Evolutionary conservation across 2,888 invertebrate species (phyloP).

Genomic region (Peribatodes rhomboidaria): DNA sequence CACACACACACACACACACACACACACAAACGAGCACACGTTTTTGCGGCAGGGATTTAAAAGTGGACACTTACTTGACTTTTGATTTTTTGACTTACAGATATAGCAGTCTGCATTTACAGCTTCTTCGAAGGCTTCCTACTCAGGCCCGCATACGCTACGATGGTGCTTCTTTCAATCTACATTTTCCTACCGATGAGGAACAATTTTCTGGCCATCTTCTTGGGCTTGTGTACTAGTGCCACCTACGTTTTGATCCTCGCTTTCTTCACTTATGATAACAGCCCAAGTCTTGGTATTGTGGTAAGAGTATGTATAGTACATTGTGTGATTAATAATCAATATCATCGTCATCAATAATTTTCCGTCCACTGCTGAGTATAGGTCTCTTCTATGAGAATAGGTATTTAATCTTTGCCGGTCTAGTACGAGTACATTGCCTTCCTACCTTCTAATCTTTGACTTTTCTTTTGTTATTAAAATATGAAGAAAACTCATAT

Average conservation of each 20-base stretch:
- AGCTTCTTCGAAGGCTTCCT: conserved; percentile 84
- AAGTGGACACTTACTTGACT: too few species aligned
- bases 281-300: conserved; percentile 62
- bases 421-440: too few species aligned
- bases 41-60: too few species aligned
- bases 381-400: too few species aligned
- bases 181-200: conserved; percentile 95
- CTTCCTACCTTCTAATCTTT: too few species aligned
- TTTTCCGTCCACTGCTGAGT: too few species aligned
- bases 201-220: conserved; percentile 89
- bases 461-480: too few species aligned
- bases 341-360: not conserved
- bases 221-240: conserved; percentile 90
- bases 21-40: too few species aligned
- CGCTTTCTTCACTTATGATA: conserved; percentile 72
- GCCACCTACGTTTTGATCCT: conserved; percentile 87
- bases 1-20: too few species aligned
- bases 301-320: conserved; percentile 68
- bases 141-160: conserved; percentile 90
- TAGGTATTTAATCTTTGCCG: too few species aligned
- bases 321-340: conserved; percentile 25
- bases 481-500: too few species aligned
- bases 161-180: conserved; percentile 91
- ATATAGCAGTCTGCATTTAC: conserved; percentile 89
- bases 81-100: conserved; percentile 79